Conservation (phyloP, 2,113 vertebrate genomes). For the Nicator chloris region DNA sequence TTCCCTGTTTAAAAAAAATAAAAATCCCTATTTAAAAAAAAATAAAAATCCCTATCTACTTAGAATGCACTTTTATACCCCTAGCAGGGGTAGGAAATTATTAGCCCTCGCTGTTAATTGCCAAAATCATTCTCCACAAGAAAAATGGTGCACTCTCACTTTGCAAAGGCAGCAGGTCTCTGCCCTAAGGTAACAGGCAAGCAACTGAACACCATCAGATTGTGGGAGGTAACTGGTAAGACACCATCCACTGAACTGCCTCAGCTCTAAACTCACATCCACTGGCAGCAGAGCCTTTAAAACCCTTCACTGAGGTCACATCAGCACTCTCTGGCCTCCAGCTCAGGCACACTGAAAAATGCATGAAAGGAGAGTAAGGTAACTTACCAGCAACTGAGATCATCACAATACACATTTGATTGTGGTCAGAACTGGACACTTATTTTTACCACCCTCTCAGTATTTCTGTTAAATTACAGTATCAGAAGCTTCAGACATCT, state of each 20-base stretch:
- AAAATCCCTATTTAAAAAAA: neutral
- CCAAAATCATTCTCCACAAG: neutral
- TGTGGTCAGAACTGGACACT: neutral
- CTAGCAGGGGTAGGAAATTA: neutral
- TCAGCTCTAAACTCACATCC: neutral
- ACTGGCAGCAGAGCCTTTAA: neutral
- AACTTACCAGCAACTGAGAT: neutral
- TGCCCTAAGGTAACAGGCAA: neutral
- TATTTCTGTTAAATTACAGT: neutral
- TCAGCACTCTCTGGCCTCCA: neutral
- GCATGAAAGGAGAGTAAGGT: neutral
- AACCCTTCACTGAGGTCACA: neutral
- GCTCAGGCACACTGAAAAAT: neutral
- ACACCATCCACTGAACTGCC: neutral
- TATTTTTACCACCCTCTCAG: neutral
- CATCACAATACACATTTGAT: fast-evolving
- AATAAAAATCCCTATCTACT: fast-evolving
- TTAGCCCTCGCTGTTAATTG: neutral
- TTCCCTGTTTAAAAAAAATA: neutral
- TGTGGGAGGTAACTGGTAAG: neutral
- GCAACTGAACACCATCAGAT: fast-evolving
- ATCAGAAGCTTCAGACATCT: neutral
- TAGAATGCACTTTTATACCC: neutral
- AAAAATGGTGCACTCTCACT: neutral
- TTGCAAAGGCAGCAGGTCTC: neutral